Evolutionary conservation across 2,888 invertebrate genomes (phyloP).

Genomic region (Lasioglossum figueresi): DNA sequence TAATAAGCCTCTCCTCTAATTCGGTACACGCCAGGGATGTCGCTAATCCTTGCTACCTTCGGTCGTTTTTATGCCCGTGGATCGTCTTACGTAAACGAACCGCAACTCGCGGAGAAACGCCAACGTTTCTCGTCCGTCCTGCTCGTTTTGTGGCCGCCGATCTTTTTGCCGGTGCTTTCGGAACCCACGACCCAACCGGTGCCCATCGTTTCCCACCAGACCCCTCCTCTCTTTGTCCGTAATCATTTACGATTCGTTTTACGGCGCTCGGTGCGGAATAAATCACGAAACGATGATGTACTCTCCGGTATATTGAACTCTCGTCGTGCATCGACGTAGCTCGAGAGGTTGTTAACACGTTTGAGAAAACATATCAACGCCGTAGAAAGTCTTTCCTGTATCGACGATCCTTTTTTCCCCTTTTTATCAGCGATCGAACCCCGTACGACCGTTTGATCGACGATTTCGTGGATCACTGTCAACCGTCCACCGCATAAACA

Average conservation of each 20-base stretch:
- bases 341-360: background rate
- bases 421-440: background rate
- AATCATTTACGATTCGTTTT: slow-evolving; percentile 43
- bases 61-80: slow-evolving; percentile 53
- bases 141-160: slow-evolving; percentile 14
- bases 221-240: background rate
- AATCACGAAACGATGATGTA: slow-evolving; percentile 40
- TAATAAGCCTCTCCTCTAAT: slow-evolving; percentile 77
- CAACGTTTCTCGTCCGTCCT: slow-evolving; percentile 3
- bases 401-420: background rate
- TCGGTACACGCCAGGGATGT: slow-evolving; percentile 55
- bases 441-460: background rate
- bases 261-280: slow-evolving; percentile 25
- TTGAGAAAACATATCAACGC: background rate
- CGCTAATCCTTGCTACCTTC: slow-evolving; percentile 48
- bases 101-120: slow-evolving; percentile 24
- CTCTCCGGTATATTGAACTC: background rate
- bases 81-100: slow-evolving; percentile 63
- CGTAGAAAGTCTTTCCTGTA: background rate
- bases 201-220: background rate
- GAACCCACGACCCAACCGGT: background rate
- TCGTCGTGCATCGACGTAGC: background rate
- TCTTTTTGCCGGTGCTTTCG: slow-evolving; percentile 23
- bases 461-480: slow-evolving; percentile 1
- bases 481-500: background rate